Evolutionary conservation across 2,888 invertebrate species (phyloP), one percentile per base, ranked within the genome.

Genomic region (Acleris emargana): DNA sequence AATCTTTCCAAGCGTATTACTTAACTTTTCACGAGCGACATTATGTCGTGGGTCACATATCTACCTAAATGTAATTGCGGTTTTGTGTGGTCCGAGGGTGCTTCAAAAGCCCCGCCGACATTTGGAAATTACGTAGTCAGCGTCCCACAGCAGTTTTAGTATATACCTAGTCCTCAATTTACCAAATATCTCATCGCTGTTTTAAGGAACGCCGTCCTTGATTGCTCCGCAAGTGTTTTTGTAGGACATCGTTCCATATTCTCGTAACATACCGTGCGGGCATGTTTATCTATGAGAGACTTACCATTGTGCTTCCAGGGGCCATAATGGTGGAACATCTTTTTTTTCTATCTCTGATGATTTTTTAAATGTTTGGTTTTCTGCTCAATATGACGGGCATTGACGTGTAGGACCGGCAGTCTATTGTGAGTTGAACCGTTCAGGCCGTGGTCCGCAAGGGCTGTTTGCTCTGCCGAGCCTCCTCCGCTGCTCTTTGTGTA

Each of bases 281-380:
- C 82, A 75, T 88, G 83, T 89, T 89, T 88, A 84, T 78, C 78
- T 87, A 87, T 84, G 83, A 84, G 81, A 86, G 78, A 75, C 78
- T 78, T 73, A 83, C 83, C 71, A 84, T 87, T 86, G 82, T 88
- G 86, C 83, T 78, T 79, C 83, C 75, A 83, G 79, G 73, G 76
- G 77, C 80, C 75, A 82, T 86, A 82, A 86, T 88, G 85, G 86
- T 85, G 74, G 76, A 78, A 80, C 81, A 81, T 78, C 73, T 76
- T 80, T 81, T 80, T 82, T 77, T 76, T 78, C 75, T 75, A 75
- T 73, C 71, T 77, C 79, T 88, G 90, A 91, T 90, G 88, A 88
- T 87, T 80, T 88, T 89, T 88, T 86, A 85, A 89, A 89, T 91
- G 89, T 91, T 91, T 91, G 81, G 85, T 79, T 90, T 90, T 90